Percentiles rank a stretch among this genome's conserved stretches.
Evolutionary conservation across 2,888 invertebrate genomes (phyloP).

Genomic region (Polylopha cassiicola): DNA sequence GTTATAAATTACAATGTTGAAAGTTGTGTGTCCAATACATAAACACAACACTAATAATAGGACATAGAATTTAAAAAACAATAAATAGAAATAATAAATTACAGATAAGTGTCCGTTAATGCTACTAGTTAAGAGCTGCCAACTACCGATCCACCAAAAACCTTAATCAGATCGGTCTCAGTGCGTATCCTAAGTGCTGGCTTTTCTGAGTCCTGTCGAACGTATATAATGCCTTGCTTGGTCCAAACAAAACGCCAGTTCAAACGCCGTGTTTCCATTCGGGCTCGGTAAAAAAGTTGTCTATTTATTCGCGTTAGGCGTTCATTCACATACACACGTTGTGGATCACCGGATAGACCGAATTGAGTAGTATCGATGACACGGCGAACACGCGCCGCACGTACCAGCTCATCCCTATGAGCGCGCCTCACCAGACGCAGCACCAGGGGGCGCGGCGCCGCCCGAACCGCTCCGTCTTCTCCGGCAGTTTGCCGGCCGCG

Average conservation of each 20-base stretch:
- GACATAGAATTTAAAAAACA: too few relatives aligned
- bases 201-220: too few relatives aligned
- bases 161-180: too few relatives aligned
- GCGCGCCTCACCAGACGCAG: slow-evolving; percentile 6
- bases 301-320: slow-evolving; percentile 10
- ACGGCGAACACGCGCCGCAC: slow-evolving; percentile 2
- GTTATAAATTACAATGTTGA: too few relatives aligned
- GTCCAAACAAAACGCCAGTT: slow-evolving; percentile 2
- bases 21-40: too few relatives aligned
- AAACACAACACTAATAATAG: too few relatives aligned
- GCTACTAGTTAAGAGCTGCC: too few relatives aligned
- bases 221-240: too few relatives aligned
- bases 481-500: neutral
- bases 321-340: slow-evolving; percentile 8
- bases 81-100: too few relatives aligned
- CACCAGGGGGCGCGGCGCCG: neutral
- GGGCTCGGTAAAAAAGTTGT: slow-evolving; percentile 5
- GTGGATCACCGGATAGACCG: neutral
- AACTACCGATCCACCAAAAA: too few relatives aligned
- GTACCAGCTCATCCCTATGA: neutral
- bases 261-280: neutral
- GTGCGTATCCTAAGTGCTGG: too few relatives aligned
- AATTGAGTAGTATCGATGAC: neutral
- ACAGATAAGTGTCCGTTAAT: too few relatives aligned
- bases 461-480: neutral